Evolutionary conservation across 2,113 vertebrate species (phyloP).

Genomic region (Malurus melanocephalus): DNA sequence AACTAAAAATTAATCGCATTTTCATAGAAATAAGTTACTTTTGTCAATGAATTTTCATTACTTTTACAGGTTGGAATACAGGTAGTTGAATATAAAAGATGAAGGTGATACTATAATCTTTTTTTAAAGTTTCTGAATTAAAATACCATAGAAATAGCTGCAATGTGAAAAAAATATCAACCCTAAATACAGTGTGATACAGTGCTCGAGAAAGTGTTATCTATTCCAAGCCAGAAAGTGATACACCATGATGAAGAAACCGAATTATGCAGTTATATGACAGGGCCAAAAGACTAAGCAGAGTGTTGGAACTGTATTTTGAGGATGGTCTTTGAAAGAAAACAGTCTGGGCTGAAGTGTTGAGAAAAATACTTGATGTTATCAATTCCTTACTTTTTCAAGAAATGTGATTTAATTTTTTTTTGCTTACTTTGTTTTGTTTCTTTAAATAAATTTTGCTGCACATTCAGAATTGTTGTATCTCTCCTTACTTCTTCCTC

Average conservation of each 20-base stretch:
- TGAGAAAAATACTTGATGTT: neutral
- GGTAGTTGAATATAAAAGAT: neutral
- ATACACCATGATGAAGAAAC: neutral
- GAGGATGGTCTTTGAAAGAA: neutral
- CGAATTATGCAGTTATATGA: neutral
- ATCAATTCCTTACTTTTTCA: neutral
- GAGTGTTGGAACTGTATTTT: neutral
- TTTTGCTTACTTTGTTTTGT: rapidly evolving
- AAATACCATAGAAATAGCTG: neutral
- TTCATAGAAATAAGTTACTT: neutral
- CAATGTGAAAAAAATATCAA: neutral
- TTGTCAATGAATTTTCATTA: neutral
- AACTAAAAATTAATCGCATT: neutral
- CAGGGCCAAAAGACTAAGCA: neutral
- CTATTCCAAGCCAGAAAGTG: neutral
- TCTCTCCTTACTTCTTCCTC: neutral
- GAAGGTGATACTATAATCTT: neutral
- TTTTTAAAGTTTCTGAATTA: neutral
- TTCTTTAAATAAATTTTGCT: neutral
- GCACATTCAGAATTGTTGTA: neutral
- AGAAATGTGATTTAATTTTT: neutral
- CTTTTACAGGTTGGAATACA: neutral
- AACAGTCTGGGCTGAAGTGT: neutral
- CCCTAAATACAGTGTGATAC: neutral
- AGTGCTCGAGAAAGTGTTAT: neutral